Percentiles rank a stretch among this genome's conserved stretches.
phyloP scores from a whole-genome alignment of 1,140 invertebrate genomes.

The Asobara japonica region DNA sequence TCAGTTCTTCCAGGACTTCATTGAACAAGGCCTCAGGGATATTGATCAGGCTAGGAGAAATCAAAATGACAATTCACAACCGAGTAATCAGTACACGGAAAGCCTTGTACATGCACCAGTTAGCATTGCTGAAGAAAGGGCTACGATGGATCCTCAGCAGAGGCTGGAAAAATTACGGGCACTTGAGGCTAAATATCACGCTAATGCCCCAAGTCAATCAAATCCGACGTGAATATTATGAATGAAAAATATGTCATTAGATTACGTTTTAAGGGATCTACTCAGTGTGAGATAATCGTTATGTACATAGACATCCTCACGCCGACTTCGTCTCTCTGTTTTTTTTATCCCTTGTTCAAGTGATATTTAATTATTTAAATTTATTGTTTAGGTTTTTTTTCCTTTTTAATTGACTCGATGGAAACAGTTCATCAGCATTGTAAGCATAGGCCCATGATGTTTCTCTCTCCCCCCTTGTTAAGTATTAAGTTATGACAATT shows the following conservation, averaged over 20 bases:
- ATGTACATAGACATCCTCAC: not conserved
- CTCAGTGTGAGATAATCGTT: not conserved
- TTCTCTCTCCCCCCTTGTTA: too few species aligned
- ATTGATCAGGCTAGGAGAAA: slow-evolving; percentile 75
- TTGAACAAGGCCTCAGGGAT: slow-evolving; percentile 84
- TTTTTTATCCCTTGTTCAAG: not conserved
- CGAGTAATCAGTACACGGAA: slow-evolving; percentile 50
- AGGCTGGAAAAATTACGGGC: slow-evolving; percentile 60
- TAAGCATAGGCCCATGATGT: too few species aligned
- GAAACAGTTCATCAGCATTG: too few species aligned
- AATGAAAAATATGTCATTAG: not conserved
- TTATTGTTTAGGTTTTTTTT: not conserved
- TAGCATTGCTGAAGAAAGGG: slow-evolving; percentile 50
- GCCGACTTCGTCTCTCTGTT: not conserved
- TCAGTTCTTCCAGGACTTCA: slow-evolving; percentile 92
- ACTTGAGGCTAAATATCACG: slow-evolving; percentile 58
- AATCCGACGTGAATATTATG: slow-evolving; percentile 49
- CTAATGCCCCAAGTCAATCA: slow-evolving; percentile 48
- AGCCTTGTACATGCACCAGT: slow-evolving; percentile 40
- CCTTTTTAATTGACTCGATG: not conserved
- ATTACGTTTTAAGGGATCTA: not conserved
- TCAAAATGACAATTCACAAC: slow-evolving; percentile 54
- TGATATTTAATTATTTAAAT: not conserved
- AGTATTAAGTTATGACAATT: too few species aligned
- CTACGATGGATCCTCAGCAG: slow-evolving; percentile 56